Conservation (phyloP, 2,797 vertebrate species). For the Sorex maritimensis region DNA sequence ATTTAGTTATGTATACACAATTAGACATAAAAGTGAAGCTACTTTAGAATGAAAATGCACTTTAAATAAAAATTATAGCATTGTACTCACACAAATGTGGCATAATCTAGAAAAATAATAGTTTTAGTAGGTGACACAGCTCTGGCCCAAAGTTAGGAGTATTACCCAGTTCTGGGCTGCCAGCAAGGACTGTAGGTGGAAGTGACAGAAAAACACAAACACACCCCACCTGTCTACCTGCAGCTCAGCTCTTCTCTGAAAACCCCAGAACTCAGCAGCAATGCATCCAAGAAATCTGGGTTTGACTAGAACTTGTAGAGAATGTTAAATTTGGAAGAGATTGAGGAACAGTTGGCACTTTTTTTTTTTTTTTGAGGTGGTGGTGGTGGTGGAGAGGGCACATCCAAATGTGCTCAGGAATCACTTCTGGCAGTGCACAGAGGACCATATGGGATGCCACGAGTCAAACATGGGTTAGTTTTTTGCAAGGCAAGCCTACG, state of each 20-base stretch:
- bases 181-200: background rate
- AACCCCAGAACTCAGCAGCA: background rate
- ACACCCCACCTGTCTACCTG: background rate
- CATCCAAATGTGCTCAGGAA: too few species aligned
- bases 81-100: slow-evolving; percentile 12
- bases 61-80: slow-evolving; percentile 35
- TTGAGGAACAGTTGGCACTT: background rate
- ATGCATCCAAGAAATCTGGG: background rate
- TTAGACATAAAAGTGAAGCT: slow-evolving; percentile 59
- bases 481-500: too few species aligned
- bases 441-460: too few species aligned
- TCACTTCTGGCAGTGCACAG: too few species aligned
- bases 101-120: slow-evolving; percentile 24
- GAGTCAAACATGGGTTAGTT: too few species aligned
- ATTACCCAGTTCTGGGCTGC: background rate
- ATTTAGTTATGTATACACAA: slow-evolving; percentile 36
- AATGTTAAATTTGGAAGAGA: slow-evolving; percentile 8
- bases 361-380: too few species aligned
- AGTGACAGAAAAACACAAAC: background rate
- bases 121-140: slow-evolving; percentile 8
- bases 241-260: background rate
- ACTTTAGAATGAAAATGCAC: slow-evolving; percentile 35
- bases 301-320: slow-evolving; percentile 8
- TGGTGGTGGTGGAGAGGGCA: too few species aligned
- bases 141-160: background rate